Evolutionary conservation across 2,797 vertebrate species (phyloP).

Genomic region (Poeciliopsis gracilis): DNA sequence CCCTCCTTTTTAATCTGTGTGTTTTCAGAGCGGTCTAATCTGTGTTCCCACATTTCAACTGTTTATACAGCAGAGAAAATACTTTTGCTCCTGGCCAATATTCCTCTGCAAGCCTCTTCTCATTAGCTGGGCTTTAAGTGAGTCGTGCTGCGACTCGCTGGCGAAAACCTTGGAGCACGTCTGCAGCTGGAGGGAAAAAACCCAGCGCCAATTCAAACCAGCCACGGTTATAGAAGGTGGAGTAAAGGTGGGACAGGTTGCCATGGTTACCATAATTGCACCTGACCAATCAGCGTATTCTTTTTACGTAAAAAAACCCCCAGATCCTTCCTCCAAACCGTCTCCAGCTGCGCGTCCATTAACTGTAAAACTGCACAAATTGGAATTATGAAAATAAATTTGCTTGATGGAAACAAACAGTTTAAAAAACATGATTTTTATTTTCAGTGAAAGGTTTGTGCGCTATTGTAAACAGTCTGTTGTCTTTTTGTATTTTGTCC

Average conservation of each 20-base stretch:
- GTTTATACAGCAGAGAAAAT: slow-evolving; percentile 73
- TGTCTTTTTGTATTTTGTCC: too few species aligned
- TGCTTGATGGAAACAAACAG: too few species aligned
- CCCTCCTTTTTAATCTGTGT: slow-evolving; percentile 37
- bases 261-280: background rate
- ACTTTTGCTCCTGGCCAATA: slow-evolving; percentile 67
- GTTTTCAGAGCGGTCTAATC: slow-evolving; percentile 60
- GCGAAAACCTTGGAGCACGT: slow-evolving; percentile 56
- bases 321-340: too few species aligned
- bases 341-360: too few species aligned
- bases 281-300: background rate
- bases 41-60: slow-evolving; percentile 64
- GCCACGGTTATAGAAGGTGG: background rate
- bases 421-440: too few species aligned
- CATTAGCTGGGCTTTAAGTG: slow-evolving; percentile 63
- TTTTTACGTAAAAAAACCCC: background rate
- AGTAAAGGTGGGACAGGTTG: background rate
- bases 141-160: slow-evolving; percentile 71
- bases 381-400: too few species aligned
- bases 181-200: background rate
- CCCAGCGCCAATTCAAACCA: background rate
- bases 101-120: slow-evolving; percentile 51
- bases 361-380: too few species aligned
- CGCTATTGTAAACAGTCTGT: too few species aligned
- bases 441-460: too few species aligned